Evolutionary conservation across 2,888 invertebrate species (phyloP).

Genomic region (Pyrrhia umbra): DNA sequence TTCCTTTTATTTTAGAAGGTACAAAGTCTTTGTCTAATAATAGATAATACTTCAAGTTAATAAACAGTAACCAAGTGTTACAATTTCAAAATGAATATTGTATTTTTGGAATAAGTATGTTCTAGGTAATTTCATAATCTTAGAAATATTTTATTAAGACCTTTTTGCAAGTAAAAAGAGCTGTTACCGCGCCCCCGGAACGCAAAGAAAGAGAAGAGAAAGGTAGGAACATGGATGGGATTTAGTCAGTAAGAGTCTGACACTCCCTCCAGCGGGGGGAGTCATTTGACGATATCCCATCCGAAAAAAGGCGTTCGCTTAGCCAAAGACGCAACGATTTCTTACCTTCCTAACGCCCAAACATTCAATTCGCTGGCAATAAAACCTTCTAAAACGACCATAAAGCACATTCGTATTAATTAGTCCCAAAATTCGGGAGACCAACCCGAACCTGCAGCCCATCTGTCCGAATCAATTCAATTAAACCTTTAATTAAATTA

Average conservation of each 20-base stretch:
- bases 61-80: too few relatives aligned
- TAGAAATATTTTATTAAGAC: too few relatives aligned
- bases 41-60: background rate
- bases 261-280: too few relatives aligned
- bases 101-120: too few relatives aligned
- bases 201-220: too few relatives aligned
- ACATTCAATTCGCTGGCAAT: conserved; percentile 14
- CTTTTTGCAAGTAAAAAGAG: too few relatives aligned
- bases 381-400: conserved; percentile 5
- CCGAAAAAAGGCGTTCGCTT: background rate
- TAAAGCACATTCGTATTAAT: conserved; percentile 23
- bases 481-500: conserved; percentile 64
- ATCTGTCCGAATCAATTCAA: conserved; percentile 41
- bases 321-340: background rate
- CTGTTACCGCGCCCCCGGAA: too few relatives aligned
- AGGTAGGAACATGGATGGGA: too few relatives aligned
- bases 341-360: background rate
- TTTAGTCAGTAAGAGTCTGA: too few relatives aligned
- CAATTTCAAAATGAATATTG: too few relatives aligned
- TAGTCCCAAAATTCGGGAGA: conserved; percentile 13
- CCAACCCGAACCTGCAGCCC: conserved; percentile 22
- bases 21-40: background rate
- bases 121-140: too few relatives aligned
- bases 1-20: conserved; percentile 4
- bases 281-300: too few relatives aligned